phyloP scores from a whole-genome alignment of 2,797 vertebrate species.

The Dallia pectoralis region DNA sequence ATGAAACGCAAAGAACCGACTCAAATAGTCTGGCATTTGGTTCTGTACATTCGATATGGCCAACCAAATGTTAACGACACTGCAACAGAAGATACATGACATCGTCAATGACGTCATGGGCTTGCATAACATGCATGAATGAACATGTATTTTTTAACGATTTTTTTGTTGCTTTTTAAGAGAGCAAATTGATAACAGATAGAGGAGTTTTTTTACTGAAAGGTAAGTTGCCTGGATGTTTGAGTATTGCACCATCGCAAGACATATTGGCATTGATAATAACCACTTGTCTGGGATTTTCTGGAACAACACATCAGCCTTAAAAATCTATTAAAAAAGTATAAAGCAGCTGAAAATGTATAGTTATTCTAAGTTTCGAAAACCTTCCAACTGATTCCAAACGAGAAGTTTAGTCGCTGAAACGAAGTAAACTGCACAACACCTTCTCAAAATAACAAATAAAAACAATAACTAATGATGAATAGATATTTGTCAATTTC shows the following conservation, averaged over 20 bases:
- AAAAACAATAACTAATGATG: too few species aligned
- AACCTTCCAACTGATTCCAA: too few species aligned
- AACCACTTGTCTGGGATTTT: not conserved
- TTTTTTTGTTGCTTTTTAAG: too few species aligned
- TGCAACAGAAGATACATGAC: not conserved
- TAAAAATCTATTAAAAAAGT: not conserved
- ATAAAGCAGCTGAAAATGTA: too few species aligned
- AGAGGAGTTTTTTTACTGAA: too few species aligned
- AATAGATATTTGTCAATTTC: too few species aligned
- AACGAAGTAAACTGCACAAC: too few species aligned
- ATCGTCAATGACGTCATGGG: not conserved
- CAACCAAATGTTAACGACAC: not conserved
- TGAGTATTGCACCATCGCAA: not conserved
- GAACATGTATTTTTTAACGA: not conserved
- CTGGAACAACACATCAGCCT: not conserved
- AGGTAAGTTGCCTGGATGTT: too few species aligned
- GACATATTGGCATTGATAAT: not conserved
- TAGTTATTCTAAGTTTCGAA: too few species aligned
- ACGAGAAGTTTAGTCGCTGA: too few species aligned
- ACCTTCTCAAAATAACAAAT: too few species aligned
- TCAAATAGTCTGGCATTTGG: not conserved
- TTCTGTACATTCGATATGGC: not conserved
- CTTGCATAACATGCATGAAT: not conserved
- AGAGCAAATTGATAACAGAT: too few species aligned
- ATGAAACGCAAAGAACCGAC: not conserved